These are phyloP conservation scores for Prionailurus viverrinus DNA, from an alignment of 2,113 vertebrate genomes.

Conservation along the genomic window DNA sequence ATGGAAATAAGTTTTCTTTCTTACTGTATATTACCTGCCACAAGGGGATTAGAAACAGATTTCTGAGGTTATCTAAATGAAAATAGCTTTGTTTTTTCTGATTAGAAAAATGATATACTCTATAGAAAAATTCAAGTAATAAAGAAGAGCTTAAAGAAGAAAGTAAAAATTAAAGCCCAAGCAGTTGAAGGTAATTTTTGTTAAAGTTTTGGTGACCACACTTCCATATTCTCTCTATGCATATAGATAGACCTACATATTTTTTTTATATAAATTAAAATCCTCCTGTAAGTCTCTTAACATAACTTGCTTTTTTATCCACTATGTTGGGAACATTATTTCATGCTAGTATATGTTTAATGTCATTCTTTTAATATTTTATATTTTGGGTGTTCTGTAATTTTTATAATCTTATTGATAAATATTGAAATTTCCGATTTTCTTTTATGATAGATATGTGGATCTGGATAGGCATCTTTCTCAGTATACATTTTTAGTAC, in stretches of 20 bases:
- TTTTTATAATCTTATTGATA: conserved; percentile 50
- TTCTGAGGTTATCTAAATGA: conserved; percentile 74
- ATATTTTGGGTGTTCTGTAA: conserved; percentile 11
- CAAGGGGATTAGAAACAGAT: conserved; percentile 63
- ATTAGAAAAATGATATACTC: conserved; percentile 75
- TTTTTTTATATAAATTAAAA: conserved; percentile 42
- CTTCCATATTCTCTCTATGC: conserved; percentile 40
- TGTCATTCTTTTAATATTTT: conserved; percentile 54
- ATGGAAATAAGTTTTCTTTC: conserved; percentile 67
- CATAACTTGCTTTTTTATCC: conserved; percentile 15
- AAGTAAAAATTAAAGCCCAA: conserved; percentile 71
- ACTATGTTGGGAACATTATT: conserved; percentile 35
- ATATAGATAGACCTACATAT: background rate
- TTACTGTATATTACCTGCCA: conserved; percentile 29
- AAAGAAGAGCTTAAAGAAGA: conserved; percentile 77
- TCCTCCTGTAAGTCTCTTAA: conserved; percentile 5
- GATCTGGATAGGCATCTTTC: background rate
- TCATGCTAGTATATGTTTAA: conserved; percentile 43
- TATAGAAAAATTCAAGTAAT: conserved; percentile 79
- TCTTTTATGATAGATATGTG: conserved; percentile 40
- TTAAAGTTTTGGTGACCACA: conserved; percentile 66
- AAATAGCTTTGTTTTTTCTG: conserved; percentile 79
- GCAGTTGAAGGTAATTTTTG: conserved; percentile 62
- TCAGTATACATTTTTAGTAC: conserved; percentile 23
- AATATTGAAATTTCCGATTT: conserved; percentile 50